Conservation (phyloP, 2,113 vertebrate species). For the Lontra canadensis region DNA sequence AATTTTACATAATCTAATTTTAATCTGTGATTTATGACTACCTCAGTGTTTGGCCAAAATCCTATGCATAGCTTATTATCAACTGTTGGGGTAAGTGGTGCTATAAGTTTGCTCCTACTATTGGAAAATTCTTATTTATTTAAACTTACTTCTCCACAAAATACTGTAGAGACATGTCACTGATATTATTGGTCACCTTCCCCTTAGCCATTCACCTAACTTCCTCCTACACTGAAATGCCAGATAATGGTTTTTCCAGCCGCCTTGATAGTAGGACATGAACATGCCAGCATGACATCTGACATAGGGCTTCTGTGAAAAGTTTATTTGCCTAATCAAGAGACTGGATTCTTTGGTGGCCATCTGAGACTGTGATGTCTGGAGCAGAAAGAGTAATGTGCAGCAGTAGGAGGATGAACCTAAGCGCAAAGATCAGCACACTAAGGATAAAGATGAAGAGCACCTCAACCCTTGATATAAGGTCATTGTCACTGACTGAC, state of each 20-base stretch:
- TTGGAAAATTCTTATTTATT: slow-evolving; percentile 37
- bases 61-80: not conserved
- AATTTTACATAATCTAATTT: slow-evolving; percentile 22
- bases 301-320: not conserved
- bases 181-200: not conserved
- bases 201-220: not conserved
- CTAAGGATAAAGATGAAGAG: not conserved
- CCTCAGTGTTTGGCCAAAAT: slow-evolving; percentile 2
- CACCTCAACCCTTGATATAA: not conserved
- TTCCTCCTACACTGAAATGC: slow-evolving; percentile 21
- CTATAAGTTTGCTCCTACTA: not conserved
- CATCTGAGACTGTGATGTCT: not conserved
- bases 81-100: not conserved
- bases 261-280: not conserved
- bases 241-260: not conserved
- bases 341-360: not conserved
- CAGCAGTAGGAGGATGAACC: not conserved
- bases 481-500: not conserved
- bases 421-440: not conserved
- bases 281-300: not conserved
- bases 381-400: not conserved
- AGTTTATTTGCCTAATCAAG: not conserved
- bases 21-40: not conserved
- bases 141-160: not conserved
- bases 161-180: not conserved